Conservation (phyloP, 2,888 invertebrate species). For the Eilema depressum region DNA sequence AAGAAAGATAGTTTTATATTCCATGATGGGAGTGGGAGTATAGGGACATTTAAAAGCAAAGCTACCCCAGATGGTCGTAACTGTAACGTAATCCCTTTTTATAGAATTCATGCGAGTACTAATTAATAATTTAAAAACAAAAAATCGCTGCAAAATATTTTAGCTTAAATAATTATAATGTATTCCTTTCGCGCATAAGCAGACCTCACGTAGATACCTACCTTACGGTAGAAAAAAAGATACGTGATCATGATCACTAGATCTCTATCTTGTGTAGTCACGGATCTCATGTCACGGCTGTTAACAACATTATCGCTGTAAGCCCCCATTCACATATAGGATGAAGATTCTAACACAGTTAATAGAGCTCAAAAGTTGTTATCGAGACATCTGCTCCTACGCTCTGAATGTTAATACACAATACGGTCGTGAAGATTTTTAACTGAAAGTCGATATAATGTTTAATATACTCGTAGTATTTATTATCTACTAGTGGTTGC, state of each 20-base stretch:
- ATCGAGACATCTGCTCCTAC: slow-evolving; percentile 2
- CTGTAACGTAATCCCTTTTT: too few species aligned
- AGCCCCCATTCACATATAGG: slow-evolving; percentile 46
- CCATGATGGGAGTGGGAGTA: too few species aligned
- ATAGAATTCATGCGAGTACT: too few species aligned
- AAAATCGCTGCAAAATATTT: too few species aligned
- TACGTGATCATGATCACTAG: background rate
- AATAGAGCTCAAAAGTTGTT: background rate
- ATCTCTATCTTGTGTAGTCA: slow-evolving; percentile 9
- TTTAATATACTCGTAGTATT: too few species aligned
- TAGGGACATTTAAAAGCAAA: too few species aligned
- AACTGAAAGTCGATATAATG: background rate
- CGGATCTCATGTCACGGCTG: slow-evolving; percentile 16
- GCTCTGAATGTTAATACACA: background rate
- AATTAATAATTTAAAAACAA: too few species aligned
- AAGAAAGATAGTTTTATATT: too few species aligned
- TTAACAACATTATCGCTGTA: slow-evolving; percentile 23
- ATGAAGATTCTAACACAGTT: slow-evolving; percentile 18
- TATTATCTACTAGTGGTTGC: too few species aligned
- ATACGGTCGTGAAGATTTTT: background rate
- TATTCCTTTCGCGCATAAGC: background rate
- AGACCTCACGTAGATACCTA: background rate
- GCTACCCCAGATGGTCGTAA: too few species aligned
- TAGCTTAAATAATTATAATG: too few species aligned
- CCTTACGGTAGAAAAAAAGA: background rate